Evolutionary conservation across 2,113 vertebrate species (phyloP), one percentile per base, ranked within the genome.

Genomic region (Diglossa brunneiventris): DNA sequence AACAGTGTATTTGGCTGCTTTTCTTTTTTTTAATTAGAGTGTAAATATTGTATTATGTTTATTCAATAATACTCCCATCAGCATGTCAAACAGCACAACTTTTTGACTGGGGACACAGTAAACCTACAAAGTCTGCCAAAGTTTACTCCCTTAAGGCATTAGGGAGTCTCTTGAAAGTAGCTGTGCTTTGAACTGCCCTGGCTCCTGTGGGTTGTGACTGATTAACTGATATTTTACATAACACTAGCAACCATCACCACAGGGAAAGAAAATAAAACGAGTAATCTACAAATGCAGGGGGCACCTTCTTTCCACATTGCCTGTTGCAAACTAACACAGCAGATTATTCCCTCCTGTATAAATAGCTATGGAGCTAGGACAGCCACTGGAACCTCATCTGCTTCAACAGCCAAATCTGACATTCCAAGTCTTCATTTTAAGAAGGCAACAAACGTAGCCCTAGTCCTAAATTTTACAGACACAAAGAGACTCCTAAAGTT

Each of bases 1-100:
- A 89, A 79, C 18, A 47, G 26, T 35, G 31, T 42, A 31, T 75
- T 58, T 78, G 21, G 42, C 30, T 44, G 52, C 16, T 74, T 84
- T 35, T 56, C 28, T 47, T 23, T 28, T 90, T 84, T 77, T 35
- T 0, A 73, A 61, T 44, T 50, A 46, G 30, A 64, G 24, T 78
- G 35, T 44, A 92, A 95, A 91, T 80, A 77, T 52, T 67, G 37
- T 63, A 19, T 86, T 63, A 78, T 82, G 21, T 91, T 96, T 94
- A 91, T 87, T 85, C 52, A 89, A 15, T 58, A 77, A 59, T 28
- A 83, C 16, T 80, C 63, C 72, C 64, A 81, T n/a, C 52, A 93
- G 61, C 59, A 59, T 76, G 53, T 53, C 81, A 92, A 82, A 42
- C 74, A 76, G 37, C 53, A 87, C 24, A 69, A 35, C 18, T 49